Evolutionary conservation across 2,888 invertebrate genomes (phyloP), one percentile per base, ranked within the genome.

Genomic region (Drosophila prolongata): DNA sequence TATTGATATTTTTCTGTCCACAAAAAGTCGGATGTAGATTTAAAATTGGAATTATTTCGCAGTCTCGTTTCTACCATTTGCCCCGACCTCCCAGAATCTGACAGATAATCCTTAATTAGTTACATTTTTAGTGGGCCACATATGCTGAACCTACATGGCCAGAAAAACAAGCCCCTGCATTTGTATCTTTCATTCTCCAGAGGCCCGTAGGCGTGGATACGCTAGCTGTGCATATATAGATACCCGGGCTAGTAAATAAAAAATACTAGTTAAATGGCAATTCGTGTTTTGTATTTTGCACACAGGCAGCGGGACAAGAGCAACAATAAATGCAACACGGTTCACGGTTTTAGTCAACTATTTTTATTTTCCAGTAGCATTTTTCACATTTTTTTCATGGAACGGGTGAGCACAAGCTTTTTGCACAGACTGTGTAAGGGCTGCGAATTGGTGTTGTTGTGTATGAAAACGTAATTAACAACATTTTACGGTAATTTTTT

Each of bases 391-490:
- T 73, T 43, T 55, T n/a, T n/a, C n/a, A 67, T 66, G 66, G 64
- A 65, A 68, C 72, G 75, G 73, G 73, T 76, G 79, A 72, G 77
- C 46, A 72, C 73, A 46, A 35, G 73, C 82, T 79, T 79, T 82
- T 85, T 79, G 61, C 85, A 79, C 62, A 42, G 58, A 85, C 85
- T 79, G 79, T 84, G 57, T 42, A 46, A 65, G 50, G 56, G 79
- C 76, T 68, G 76, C 75, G 66, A 75, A 70, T 47, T 60, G 64
- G 52, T 65, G 47, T 65, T 78, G 61, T 58, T 87, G 75, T 83
- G 75, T 77, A 87, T 87, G 76, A 87, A 85, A 87, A 79, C 64
- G 83, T 83, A 83, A 83, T 83, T 87, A 83, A 83, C 83, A 83
- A 82, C 86, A 87, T 87, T 85, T 87, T 75, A 49, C 77, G 66